A percentile compares a stretch with the other conserved stretches of the same genome.
Evolutionary conservation across 2,113 vertebrate genomes (phyloP).

Genomic region (Toxostoma redivivum): DNA sequence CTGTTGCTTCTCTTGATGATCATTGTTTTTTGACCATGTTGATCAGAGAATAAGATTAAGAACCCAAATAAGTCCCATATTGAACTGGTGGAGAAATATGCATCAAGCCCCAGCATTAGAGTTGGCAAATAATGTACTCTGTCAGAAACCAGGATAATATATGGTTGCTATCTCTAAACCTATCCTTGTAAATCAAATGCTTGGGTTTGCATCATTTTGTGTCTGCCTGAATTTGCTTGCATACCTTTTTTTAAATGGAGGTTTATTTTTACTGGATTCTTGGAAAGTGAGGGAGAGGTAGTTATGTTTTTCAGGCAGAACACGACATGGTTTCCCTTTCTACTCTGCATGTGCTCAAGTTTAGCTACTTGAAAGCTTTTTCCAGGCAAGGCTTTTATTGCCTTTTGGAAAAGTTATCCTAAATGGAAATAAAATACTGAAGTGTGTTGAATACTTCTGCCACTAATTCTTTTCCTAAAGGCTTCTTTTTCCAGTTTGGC

Average conservation of each 20-base stretch:
- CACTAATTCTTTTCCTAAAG: neutral
- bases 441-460: neutral
- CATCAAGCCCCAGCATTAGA: neutral
- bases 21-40: neutral
- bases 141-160: neutral
- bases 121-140: neutral
- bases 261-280: conserved; percentile 5
- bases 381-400: neutral
- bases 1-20: neutral
- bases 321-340: neutral
- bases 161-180: neutral
- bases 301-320: neutral
- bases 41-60: neutral
- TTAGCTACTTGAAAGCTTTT: neutral
- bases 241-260: neutral
- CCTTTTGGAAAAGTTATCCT: neutral
- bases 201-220: neutral
- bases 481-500: neutral
- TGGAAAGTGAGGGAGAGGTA: neutral
- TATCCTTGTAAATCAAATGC: neutral
- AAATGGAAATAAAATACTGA: neutral
- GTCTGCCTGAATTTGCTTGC: neutral
- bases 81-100: neutral
- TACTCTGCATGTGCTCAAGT: neutral
- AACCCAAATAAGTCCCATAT: neutral